Conservation (phyloP, 2,797 vertebrate genomes). For the Pipistrellus nathusii region DNA sequence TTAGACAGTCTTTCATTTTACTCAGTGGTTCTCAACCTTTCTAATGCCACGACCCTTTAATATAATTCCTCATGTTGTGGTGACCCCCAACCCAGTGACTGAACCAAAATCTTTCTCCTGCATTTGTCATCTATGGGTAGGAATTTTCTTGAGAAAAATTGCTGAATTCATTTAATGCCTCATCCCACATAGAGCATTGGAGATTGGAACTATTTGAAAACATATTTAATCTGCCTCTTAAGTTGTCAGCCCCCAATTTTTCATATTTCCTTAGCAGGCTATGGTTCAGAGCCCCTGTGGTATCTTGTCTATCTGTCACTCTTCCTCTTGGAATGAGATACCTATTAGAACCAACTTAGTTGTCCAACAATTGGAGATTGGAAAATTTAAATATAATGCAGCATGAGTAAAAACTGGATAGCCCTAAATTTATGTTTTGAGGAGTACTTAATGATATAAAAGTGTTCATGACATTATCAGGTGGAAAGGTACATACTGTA, state of each 20-base stretch:
- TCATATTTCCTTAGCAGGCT: background rate
- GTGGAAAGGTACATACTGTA: background rate
- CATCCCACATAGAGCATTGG: background rate
- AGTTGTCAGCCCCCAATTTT: background rate
- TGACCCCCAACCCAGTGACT: too few relatives aligned
- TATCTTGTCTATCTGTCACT: too few relatives aligned
- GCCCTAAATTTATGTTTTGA: background rate
- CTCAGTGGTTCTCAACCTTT: too few relatives aligned
- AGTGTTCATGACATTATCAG: background rate
- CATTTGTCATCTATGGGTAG: background rate
- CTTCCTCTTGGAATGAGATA: background rate
- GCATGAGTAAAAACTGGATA: background rate
- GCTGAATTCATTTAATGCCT: background rate
- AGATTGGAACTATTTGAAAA: slow-evolving; percentile 25
- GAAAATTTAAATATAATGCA: background rate
- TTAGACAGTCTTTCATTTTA: background rate
- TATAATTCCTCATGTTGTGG: too few relatives aligned
- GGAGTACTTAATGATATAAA: slow-evolving; percentile 36
- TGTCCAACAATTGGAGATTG: background rate
- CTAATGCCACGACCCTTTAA: too few relatives aligned
- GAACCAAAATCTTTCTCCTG: background rate
- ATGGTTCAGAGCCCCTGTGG: background rate
- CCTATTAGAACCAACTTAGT: background rate
- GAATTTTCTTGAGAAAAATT: slow-evolving; percentile 22
- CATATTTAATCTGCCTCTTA: background rate